Base-by-base conservation (phyloP, 1,140 invertebrate genomes). In the Drosophila navojoa region DNA sequence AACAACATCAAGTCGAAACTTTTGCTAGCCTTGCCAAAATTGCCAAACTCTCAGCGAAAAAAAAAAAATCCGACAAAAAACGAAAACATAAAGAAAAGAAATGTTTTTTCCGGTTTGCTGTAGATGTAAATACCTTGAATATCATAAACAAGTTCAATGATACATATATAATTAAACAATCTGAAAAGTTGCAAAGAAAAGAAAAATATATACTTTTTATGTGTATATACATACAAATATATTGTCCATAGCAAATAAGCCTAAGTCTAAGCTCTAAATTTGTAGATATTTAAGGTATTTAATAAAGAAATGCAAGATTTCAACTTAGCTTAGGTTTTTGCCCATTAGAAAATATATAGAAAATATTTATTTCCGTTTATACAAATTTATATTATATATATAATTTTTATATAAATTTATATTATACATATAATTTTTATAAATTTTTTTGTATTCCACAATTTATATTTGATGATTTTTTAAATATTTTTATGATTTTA, bases 11-110 rank as follows among this genome's bases (percentile, higher is more conserved):
- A 72, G 62, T 68, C 67, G 49, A 68, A 80, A 80, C 47, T 80
- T 80, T 79, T 72, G 71, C 77, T 80, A 67, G 77, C 49, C 77
- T 76, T 63, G 72, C 62, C 29, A 72, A 71, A 76, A 72, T 63
- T 60, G 13, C 57, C 62, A 59, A 71, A 61, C 54, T 67, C 15
- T 7, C 27, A 59, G 52, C 35, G 35, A 19, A 29, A 64, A 44
- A 53, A 58, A 45, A 54, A 57, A 60, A 47, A 72, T 1, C 1
- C 1, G 2, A 19, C 19, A 19, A 52, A 40, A 27, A 44, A 16
- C 9, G 2, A 5, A 54, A 40, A 42, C 2, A 59, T 38, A 19
- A 4, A 35, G 4, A 19, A 40, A 22, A 55, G 32, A 40, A 25
- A 13, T 55, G 16, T 55, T 55, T 22, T 25, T 10, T 55, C 15